Percentiles rank a stretch among this genome's conserved stretches.
phyloP scores from a whole-genome alignment of 2,888 invertebrate genomes.

The Cyclophora punctaria region DNA sequence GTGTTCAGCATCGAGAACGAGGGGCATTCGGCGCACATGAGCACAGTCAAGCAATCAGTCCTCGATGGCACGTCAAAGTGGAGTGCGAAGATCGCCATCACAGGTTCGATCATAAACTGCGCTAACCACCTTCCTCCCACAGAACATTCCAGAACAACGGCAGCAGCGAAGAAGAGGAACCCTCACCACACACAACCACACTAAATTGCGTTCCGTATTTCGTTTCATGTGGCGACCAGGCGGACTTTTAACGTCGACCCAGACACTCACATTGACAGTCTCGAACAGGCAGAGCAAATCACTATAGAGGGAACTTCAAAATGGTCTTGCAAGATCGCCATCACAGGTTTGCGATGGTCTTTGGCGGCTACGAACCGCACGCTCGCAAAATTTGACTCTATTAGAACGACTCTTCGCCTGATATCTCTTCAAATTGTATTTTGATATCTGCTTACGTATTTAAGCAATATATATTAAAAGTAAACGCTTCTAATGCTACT shows the following conservation, averaged over 20 bases:
- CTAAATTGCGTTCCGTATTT: slow-evolving; percentile 64
- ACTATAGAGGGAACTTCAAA: slow-evolving; percentile 99
- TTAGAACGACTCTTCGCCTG: slow-evolving; percentile 71
- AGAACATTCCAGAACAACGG: slow-evolving; percentile 17
- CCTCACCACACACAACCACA: slow-evolving; percentile 49
- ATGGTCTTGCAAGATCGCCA: slow-evolving; percentile 99
- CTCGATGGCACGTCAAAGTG: slow-evolving; percentile 99
- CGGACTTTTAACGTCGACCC: slow-evolving; percentile 98
- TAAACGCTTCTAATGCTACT: slow-evolving; percentile 12
- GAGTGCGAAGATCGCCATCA: slow-evolving; percentile 99
- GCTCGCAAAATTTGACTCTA: slow-evolving; percentile 71
- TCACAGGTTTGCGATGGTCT: slow-evolving; percentile 90
- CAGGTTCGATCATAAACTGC: slow-evolving; percentile 87
- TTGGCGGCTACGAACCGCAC: slow-evolving; percentile 72
- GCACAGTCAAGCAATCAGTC: slow-evolving; percentile 98
- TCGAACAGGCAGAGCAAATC: slow-evolving; percentile 97
- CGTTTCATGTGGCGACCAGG: slow-evolving; percentile 80
- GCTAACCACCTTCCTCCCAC: slow-evolving; percentile 17
- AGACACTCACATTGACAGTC: slow-evolving; percentile 97
- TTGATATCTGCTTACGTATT: slow-evolving; percentile 55
- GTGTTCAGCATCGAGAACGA: slow-evolving; percentile 97
- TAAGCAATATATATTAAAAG: slow-evolving; percentile 11
- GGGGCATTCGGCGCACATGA: slow-evolving; percentile 96
- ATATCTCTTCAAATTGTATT: slow-evolving; percentile 52
- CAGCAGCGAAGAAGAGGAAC: slow-evolving; percentile 24